phyloP scores from a whole-genome alignment of 2,797 vertebrate genomes.

The Monodelphis domestica region DNA sequence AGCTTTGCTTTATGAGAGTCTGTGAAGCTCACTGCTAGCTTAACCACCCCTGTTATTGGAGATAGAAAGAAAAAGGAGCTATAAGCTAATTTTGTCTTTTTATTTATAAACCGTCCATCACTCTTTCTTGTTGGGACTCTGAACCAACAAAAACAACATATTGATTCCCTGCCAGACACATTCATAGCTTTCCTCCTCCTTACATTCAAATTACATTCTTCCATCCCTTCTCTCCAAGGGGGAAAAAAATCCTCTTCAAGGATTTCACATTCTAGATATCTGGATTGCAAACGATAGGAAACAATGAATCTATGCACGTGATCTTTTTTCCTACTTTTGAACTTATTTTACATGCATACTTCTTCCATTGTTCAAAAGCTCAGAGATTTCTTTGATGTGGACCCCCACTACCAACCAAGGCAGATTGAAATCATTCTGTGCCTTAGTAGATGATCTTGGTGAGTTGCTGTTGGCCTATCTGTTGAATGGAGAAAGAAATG shows the following conservation, averaged over 20 bases:
- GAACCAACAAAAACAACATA: neutral
- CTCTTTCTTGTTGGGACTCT: neutral
- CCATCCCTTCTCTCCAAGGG: neutral
- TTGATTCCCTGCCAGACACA: neutral
- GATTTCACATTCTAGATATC: conserved; percentile 4
- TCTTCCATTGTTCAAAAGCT: neutral
- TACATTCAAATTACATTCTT: neutral
- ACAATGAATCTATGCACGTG: conserved; percentile 31
- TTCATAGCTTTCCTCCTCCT: neutral
- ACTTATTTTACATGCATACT: conserved; percentile 2
- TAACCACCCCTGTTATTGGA: conserved; percentile 40
- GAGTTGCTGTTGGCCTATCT: neutral
- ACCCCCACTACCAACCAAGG: neutral
- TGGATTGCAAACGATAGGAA: conserved; percentile 41
- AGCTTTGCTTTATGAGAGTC: conserved; percentile 44
- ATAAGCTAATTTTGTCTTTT: neutral
- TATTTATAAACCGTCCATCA: conserved; percentile 32
- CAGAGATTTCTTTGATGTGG: neutral
- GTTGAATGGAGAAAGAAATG: no score
- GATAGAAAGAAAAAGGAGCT: conserved; percentile 59
- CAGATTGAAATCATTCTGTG: neutral
- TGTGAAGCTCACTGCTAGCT: neutral
- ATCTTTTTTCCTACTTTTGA: conserved; percentile 35
- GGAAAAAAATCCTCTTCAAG: conserved; percentile 42
- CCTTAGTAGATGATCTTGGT: neutral